Evolutionary conservation across 2,888 invertebrate species (phyloP).

Genomic region (Melinopterus prodromus): DNA sequence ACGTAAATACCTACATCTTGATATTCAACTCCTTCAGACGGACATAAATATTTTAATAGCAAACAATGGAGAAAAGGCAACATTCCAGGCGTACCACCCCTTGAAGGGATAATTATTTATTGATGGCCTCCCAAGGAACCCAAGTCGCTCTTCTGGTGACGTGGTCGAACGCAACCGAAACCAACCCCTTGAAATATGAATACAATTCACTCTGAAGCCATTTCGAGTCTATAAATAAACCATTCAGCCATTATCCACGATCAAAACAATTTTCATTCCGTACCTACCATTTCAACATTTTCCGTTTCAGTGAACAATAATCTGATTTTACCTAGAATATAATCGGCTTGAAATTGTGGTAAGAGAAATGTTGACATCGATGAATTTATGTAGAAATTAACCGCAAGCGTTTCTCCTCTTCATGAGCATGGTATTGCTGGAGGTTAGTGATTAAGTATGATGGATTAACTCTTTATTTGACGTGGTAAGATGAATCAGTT

Average conservation of each 20-base stretch:
- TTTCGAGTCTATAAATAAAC: neutral
- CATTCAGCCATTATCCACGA: neutral
- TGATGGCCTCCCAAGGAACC: neutral
- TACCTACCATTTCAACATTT: too few relatives aligned
- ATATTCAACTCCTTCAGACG: slow-evolving; percentile 4
- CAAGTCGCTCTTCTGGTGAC: neutral
- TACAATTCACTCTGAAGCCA: neutral
- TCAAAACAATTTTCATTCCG: neutral
- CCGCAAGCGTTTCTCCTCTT: too few relatives aligned
- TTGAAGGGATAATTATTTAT: neutral
- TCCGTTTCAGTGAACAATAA: too few relatives aligned
- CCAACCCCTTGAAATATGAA: neutral
- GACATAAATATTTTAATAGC: neutral
- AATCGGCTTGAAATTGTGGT: too few relatives aligned
- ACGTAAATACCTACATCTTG: neutral
- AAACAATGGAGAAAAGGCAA: neutral
- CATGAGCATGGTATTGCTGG: too few relatives aligned
- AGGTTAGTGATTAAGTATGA: too few relatives aligned
- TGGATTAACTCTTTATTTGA: too few relatives aligned
- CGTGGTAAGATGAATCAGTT: too few relatives aligned
- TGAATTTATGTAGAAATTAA: too few relatives aligned
- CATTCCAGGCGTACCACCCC: neutral
- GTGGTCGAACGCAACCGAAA: neutral
- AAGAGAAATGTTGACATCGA: too few relatives aligned
- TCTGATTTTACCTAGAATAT: too few relatives aligned